Percentiles rank a stretch among this genome's conserved stretches.
phyloP scores from a whole-genome alignment of 2,113 vertebrate genomes.

The Limanda limanda region DNA sequence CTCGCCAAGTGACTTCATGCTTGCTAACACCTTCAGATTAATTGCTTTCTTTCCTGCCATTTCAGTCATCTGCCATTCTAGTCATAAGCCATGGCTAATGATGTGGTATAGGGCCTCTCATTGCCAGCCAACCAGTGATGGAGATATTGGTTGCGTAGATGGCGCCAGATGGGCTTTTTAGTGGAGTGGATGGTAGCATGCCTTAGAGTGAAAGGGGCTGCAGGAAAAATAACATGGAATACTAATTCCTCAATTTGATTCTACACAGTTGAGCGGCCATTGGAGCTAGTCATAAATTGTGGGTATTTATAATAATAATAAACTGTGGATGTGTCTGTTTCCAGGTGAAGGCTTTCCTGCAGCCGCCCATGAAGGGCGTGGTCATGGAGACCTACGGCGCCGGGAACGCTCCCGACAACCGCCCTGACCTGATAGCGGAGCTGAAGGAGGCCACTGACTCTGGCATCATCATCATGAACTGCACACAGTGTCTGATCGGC shows the following conservation, averaged over 20 bases:
- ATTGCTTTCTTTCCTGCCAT: conserved; percentile 68
- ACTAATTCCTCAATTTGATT: conserved; percentile 70
- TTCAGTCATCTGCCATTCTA: conserved; percentile 64
- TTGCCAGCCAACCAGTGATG: conserved; percentile 66
- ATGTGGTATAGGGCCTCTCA: conserved; percentile 68
- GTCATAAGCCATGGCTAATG: conserved; percentile 77
- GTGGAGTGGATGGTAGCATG: conserved; percentile 46
- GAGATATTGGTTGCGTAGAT: conserved; percentile 57
- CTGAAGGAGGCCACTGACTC: conserved; percentile 83
- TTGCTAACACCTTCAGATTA: conserved; percentile 71
- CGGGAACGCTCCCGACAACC: conserved; percentile 92
- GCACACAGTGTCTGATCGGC: conserved; percentile 93
- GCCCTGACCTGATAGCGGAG: conserved; percentile 86
- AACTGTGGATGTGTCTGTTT: conserved; percentile 2
- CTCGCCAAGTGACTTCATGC: conserved; percentile 65
- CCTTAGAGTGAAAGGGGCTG: conserved; percentile 48
- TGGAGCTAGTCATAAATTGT: conserved; percentile 24
- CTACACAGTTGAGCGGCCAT: conserved; percentile 21
- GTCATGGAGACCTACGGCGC: conserved; percentile 96
- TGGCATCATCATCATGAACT: conserved; percentile 91
- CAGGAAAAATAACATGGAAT: conserved; percentile 76
- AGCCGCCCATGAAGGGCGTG: conserved; percentile 91
- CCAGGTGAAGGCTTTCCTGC: conserved; percentile 92
- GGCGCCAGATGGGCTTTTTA: conserved; percentile 76
- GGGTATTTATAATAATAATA: conserved; percentile 44